phyloP scores from a whole-genome alignment of 2,888 invertebrate species.

The Incurvaria masculella region DNA sequence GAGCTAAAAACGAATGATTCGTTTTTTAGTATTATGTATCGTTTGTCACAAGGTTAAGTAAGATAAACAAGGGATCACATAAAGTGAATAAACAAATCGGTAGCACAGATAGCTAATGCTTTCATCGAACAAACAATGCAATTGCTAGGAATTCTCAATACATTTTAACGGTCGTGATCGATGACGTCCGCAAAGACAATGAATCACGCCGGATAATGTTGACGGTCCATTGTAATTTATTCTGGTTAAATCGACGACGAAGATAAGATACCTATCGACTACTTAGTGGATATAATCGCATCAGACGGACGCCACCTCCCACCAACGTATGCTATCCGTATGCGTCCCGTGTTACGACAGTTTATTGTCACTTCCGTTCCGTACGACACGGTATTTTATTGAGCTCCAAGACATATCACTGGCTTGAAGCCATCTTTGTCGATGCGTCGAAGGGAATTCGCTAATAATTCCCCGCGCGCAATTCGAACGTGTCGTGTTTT shows the following conservation, averaged over 20 bases:
- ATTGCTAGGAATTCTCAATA: no score
- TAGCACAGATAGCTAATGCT: no score
- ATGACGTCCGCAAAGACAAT: no score
- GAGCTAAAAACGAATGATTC: no score
- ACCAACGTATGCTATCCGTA: neutral
- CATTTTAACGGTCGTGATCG: neutral
- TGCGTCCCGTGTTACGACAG: neutral
- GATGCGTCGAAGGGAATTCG: neutral
- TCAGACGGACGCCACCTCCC: neutral
- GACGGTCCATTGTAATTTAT: no score
- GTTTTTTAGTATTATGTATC: no score
- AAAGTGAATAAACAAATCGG: no score
- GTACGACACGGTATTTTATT: neutral
- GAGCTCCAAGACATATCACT: no score
- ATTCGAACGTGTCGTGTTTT: neutral
- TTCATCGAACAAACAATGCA: no score
- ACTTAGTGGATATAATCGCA: neutral
- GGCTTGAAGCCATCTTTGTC: neutral
- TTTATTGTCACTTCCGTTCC: neutral
- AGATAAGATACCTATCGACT: neutral
- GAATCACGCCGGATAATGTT: no score
- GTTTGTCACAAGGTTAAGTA: no score
- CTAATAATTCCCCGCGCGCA: neutral
- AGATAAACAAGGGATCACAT: no score
- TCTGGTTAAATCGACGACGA: neutral